Conservation (phyloP, 1,140 invertebrate species). For the Lepidostoma basale region DNA sequence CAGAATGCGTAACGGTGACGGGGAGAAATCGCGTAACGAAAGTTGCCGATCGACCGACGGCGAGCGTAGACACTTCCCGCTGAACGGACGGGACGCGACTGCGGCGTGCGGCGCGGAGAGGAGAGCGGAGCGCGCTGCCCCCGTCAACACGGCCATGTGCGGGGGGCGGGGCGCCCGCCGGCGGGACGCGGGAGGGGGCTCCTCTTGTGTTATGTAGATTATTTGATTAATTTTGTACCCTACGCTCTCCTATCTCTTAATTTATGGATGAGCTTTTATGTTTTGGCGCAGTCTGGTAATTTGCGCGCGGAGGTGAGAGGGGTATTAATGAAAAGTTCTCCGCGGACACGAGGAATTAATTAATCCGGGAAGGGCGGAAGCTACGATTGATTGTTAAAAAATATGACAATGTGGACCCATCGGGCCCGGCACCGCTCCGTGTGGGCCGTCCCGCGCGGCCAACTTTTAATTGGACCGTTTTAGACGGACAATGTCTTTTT, state of each 20-base stretch:
- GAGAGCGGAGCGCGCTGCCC: neutral
- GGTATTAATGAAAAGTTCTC: slow-evolving; percentile 45
- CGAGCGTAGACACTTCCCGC: slow-evolving; percentile 18
- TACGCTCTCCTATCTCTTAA: slow-evolving; percentile 46
- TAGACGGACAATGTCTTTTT: neutral
- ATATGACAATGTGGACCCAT: slow-evolving; percentile 20
- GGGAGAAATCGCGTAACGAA: slow-evolving; percentile 1
- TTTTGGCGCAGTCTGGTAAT: slow-evolving; percentile 46
- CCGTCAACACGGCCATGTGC: slow-evolving; percentile 37
- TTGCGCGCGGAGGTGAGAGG: slow-evolving; percentile 35
- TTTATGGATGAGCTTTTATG: slow-evolving; percentile 47
- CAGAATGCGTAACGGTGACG: slow-evolving; percentile 6
- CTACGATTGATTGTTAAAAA: slow-evolving; percentile 28
- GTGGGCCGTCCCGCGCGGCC: neutral
- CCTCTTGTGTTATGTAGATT: slow-evolving; percentile 44
- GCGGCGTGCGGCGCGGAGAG: slow-evolving; percentile 14
- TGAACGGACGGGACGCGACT: slow-evolving; percentile 40
- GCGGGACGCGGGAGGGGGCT: slow-evolving; percentile 7
- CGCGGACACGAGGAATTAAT: slow-evolving; percentile 44
- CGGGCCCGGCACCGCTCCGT: neutral
- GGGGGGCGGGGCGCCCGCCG: neutral
- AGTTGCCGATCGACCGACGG: neutral
- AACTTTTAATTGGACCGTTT: slow-evolving; percentile 23
- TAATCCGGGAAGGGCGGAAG: slow-evolving; percentile 27
- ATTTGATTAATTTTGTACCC: slow-evolving; percentile 47